phyloP scores from a whole-genome alignment of 53 echinoderm and acorn worm genomes.

The Paracentrotus lividus region DNA sequence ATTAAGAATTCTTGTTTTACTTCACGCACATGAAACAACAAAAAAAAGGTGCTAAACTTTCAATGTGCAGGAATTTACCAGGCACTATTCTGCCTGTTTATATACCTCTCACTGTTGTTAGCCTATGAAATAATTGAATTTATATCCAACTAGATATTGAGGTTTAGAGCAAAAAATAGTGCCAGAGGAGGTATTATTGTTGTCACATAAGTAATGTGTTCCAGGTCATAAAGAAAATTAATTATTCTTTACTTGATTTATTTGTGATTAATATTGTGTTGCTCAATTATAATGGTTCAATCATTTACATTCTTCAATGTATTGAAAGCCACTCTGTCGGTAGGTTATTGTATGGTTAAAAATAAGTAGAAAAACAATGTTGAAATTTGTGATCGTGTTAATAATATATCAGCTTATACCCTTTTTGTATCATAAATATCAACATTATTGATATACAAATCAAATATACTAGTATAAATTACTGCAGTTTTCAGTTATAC shows the following conservation, averaged over 20 bases:
- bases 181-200: neutral
- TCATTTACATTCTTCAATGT: neutral
- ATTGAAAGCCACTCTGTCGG: neutral
- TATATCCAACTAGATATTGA: neutral
- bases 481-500: too few relatives aligned
- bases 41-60: conserved; percentile 40
- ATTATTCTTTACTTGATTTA: neutral
- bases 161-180: neutral
- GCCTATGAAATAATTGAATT: neutral
- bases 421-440: too few relatives aligned
- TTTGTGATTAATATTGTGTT: neutral
- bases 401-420: too few relatives aligned
- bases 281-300: neutral
- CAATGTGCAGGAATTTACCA: neutral
- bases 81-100: neutral
- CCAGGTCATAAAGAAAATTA: neutral
- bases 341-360: neutral
- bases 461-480: too few relatives aligned
- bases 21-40: conserved; percentile 23
- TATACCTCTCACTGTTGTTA: conserved; percentile 8
- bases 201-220: neutral
- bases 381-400: too few relatives aligned
- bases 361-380: too few relatives aligned
- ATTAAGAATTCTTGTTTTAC: neutral
- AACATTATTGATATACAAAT: too few relatives aligned